These are phyloP conservation scores for Ornithoptera alexandrae DNA, from an alignment of 2,888 invertebrate genomes.

Conservation along the genomic window DNA sequence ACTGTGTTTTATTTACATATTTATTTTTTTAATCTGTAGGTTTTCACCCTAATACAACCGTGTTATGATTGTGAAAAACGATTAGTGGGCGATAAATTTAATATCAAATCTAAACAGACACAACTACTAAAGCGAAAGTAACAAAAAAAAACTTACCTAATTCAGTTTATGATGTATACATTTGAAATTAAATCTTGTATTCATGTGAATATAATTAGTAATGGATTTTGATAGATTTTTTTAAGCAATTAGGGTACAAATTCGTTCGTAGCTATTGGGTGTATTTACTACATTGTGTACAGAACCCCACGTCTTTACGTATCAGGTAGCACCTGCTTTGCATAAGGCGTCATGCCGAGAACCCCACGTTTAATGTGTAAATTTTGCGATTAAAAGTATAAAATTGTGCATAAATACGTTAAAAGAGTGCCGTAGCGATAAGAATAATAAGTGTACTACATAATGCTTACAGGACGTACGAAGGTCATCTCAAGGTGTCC, in stretches of 20 bases:
- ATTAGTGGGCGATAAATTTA: conserved; percentile 60
- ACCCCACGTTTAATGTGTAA: conserved; percentile 72
- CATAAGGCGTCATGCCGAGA: conserved; percentile 77
- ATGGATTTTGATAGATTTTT: background rate
- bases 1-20: conserved; percentile 56
- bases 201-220: background rate
- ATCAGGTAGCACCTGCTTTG: conserved; percentile 80
- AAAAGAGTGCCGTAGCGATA: conserved; percentile 58
- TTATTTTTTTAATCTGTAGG: conserved; percentile 56
- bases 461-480: conserved; percentile 43
- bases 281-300: conserved; percentile 51
- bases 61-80: conserved; percentile 69
- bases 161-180: background rate
- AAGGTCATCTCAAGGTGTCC: conserved; percentile 62
- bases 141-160: conserved; percentile 53
- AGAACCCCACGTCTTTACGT: conserved; percentile 54
- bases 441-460: conserved; percentile 57
- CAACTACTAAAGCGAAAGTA: conserved; percentile 43
- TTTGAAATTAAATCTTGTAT: background rate
- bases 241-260: conserved; percentile 39
- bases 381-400: conserved; percentile 75
- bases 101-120: conserved; percentile 43
- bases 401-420: conserved; percentile 65
- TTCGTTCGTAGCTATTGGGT: conserved; percentile 37
- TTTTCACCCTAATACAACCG: conserved; percentile 62